Percentiles rank a stretch among this genome's conserved stretches.
Evolutionary conservation across 2,888 invertebrate genomes (phyloP).

Genomic region (Caprella mutica): DNA sequence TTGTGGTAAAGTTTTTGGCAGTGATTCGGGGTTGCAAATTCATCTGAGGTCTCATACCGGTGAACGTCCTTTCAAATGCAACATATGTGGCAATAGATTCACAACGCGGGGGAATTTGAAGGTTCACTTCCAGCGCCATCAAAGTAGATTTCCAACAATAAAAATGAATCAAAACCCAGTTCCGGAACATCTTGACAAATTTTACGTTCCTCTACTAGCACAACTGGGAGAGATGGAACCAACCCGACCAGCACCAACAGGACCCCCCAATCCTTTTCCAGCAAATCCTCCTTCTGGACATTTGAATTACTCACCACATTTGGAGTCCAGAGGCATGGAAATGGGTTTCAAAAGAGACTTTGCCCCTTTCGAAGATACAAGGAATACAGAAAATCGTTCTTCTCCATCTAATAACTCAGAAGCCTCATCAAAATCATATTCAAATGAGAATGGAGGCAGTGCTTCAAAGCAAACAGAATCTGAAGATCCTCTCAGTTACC

Average conservation of each 20-base stretch:
- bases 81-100: conserved; percentile 95
- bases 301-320: too few relatives aligned
- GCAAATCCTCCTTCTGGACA: conserved; percentile 1
- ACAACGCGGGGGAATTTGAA: conserved; percentile 99
- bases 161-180: conserved; percentile 95
- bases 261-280: conserved; percentile 50
- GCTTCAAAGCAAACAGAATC: too few relatives aligned
- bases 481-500: too few relatives aligned
- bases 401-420: too few relatives aligned
- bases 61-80: conserved; percentile 95
- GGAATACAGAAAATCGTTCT: too few relatives aligned
- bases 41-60: conserved; percentile 96
- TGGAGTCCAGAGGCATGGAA: too few relatives aligned
- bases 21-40: conserved; percentile 91
- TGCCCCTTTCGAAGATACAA: too few relatives aligned
- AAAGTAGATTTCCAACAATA: conserved; percentile 83
- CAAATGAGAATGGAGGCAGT: too few relatives aligned
- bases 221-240: conserved; percentile 52
- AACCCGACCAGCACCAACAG: conserved; percentile 52
- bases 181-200: conserved; percentile 90
- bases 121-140: conserved; percentile 96
- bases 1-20: conserved; percentile 91
- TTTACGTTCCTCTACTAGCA: conserved; percentile 75
- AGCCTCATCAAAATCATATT: too few relatives aligned
- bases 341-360: too few relatives aligned